Percentiles rank a stretch among this genome's conserved stretches.
phyloP scores from a whole-genome alignment of 2,797 vertebrate species.

The Scomberomorus guttatus region DNA sequence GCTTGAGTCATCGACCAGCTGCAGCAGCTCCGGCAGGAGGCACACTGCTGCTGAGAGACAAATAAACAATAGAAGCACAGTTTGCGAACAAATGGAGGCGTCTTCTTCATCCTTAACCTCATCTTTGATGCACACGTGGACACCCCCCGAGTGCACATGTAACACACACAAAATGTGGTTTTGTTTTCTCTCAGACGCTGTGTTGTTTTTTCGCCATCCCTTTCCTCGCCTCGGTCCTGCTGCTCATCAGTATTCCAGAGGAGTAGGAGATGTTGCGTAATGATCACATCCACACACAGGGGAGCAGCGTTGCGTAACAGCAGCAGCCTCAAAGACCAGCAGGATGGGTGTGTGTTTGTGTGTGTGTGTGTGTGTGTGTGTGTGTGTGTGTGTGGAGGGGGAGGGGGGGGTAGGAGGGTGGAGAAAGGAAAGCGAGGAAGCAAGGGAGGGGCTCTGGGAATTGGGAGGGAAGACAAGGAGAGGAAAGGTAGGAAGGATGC shows the following conservation, averaged over 20 bases:
- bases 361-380: no score
- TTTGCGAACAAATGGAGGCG: background rate
- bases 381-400: background rate
- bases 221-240: constrained; percentile 40
- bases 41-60: constrained; percentile 23
- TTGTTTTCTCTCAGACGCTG: background rate
- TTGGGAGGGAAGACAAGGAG: background rate
- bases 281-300: constrained; percentile 80
- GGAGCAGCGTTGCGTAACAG: constrained; percentile 83
- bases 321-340: constrained; percentile 72
- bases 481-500: constrained; percentile 29
- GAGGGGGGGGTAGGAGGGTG: background rate
- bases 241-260: constrained; percentile 83
- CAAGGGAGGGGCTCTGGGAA: constrained; percentile 55
- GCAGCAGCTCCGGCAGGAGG: constrained; percentile 24
- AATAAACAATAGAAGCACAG: constrained; percentile 4
- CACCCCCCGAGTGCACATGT: background rate
- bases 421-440: constrained; percentile 20
- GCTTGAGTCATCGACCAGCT: constrained; percentile 44
- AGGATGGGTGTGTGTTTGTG: constrained; percentile 33
- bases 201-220: constrained; percentile 17
- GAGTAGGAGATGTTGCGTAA: constrained; percentile 83
- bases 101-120: background rate
- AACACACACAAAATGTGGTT: background rate
- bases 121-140: background rate